Conservation (phyloP, 1,140 invertebrate species). For the Hycleus phaleratus region DNA sequence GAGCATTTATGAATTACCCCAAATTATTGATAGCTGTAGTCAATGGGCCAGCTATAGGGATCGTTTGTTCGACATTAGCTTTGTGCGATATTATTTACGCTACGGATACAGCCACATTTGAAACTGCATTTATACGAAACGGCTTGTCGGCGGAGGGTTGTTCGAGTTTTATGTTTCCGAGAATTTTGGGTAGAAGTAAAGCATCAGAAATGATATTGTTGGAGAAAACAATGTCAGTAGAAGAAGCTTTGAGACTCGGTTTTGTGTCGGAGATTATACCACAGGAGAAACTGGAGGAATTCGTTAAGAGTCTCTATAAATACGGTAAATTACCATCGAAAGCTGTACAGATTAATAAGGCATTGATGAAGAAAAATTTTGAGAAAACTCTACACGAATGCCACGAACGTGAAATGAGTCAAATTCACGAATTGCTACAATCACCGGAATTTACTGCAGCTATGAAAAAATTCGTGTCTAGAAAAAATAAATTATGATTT, state of each 20-base stretch:
- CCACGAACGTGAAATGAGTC: slow-evolving; percentile 27
- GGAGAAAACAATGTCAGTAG: slow-evolving; percentile 68
- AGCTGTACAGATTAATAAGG: slow-evolving; percentile 30
- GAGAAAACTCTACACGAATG: slow-evolving; percentile 20
- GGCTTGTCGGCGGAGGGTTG: slow-evolving; percentile 79
- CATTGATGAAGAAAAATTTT: slow-evolving; percentile 23
- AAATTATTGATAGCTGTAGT: slow-evolving; percentile 84
- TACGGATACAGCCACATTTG: slow-evolving; percentile 73
- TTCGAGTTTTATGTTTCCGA: slow-evolving; percentile 76
- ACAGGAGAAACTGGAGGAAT: slow-evolving; percentile 23
- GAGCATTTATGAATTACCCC: slow-evolving; percentile 76
- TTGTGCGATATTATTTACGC: slow-evolving; percentile 88
- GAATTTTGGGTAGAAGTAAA: slow-evolving; percentile 68
- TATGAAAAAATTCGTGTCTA: slow-evolving; percentile 26
- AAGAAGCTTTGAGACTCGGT: slow-evolving; percentile 34
- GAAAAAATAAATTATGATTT: slow-evolving; percentile 31
- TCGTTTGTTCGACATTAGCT: slow-evolving; percentile 72
- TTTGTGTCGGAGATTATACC: slow-evolving; percentile 32
- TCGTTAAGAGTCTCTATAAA: slow-evolving; percentile 26
- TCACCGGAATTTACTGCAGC: slow-evolving; percentile 32
- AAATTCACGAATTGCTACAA: slow-evolving; percentile 23
- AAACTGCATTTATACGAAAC: slow-evolving; percentile 74
- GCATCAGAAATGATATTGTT: slow-evolving; percentile 76
- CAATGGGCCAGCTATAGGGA: slow-evolving; percentile 91
- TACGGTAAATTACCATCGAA: slow-evolving; percentile 29